Conservation (phyloP, 2,113 vertebrate genomes). For the Xiphophorus maculatus region DNA sequence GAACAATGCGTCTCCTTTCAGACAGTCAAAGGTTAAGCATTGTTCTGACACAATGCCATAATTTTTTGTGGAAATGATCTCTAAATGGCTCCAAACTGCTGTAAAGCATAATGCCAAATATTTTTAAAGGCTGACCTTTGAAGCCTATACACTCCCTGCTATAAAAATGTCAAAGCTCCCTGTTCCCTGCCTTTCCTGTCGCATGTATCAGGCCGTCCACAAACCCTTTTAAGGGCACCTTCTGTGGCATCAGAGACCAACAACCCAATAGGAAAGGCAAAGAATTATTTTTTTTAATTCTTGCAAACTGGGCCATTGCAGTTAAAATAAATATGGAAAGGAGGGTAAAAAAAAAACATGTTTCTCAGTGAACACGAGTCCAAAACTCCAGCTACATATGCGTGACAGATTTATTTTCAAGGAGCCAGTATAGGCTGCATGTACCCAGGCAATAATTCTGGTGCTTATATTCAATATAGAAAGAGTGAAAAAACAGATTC, state of each 20-base stretch:
- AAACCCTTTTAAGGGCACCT: slow-evolving; percentile 39
- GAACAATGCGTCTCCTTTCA: slow-evolving; percentile 50
- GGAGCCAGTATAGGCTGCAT: background rate
- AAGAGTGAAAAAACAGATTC: background rate
- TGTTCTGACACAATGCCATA: slow-evolving; percentile 48
- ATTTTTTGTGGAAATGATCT: slow-evolving; percentile 20
- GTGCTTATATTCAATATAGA: background rate
- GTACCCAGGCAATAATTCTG: background rate
- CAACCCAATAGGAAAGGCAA: slow-evolving; percentile 41
- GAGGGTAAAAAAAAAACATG: background rate
- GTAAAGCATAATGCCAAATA: slow-evolving; percentile 54
- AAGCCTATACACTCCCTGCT: slow-evolving; percentile 52
- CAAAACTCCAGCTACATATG: slow-evolving; percentile 22
- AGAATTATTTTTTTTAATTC: slow-evolving; percentile 35
- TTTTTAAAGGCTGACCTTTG: slow-evolving; percentile 69
- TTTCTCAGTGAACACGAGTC: slow-evolving; percentile 15
- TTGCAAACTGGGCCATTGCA: background rate
- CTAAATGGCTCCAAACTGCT: slow-evolving; percentile 48
- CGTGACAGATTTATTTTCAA: slow-evolving; percentile 1
- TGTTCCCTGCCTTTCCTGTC: slow-evolving; percentile 45
- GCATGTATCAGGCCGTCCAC: slow-evolving; percentile 8
- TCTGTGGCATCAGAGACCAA: slow-evolving; percentile 32
- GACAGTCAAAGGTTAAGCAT: slow-evolving; percentile 63
- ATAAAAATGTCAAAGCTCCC: slow-evolving; percentile 63
- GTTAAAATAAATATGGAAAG: slow-evolving; percentile 47